Evolutionary conservation across 2,888 invertebrate species (phyloP), one percentile per base, ranked within the genome.

Genomic region (Hyles lineata): DNA sequence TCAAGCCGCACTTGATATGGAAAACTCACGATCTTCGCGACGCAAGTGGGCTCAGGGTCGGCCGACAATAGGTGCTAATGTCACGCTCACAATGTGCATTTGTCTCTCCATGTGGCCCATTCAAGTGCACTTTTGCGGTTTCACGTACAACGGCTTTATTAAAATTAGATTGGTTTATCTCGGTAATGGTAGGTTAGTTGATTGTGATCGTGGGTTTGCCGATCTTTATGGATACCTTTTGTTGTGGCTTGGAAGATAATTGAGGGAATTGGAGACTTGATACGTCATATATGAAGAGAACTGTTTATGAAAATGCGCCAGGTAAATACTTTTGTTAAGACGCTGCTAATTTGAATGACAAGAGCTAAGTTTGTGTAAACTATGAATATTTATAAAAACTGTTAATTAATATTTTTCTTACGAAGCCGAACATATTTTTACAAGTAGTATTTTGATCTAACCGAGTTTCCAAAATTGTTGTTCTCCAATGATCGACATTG

Each of bases 11-110:
- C 79, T 82, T 70, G 76, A 79, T 82, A 85, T 80, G 81, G 81
- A 75, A 70, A 74, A 67, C 73, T 82, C 85, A 84, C 83, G 83
- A 83, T 77, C 76, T 74, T 80, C 75, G 77, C 78, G 77, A 74
- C 75, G 77, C 78, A 77, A 74, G 75, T 15, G 23, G 80, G 84
- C 81, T 84, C 87, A 88, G 82, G 86, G 86, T 74, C 82, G 75
- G 29, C 73, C 74, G 74, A 89, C 85, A 89, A 89, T 87, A 82
- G 84, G 81, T 80, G 86, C 78, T 87, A 85, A 85, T 88, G 79
- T 79, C 78, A 74, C 74, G 74, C 76, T 79, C 79, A 82, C 82
- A 83, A 78, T 78, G 77, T 83, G 78, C 79, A 79, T 78, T 79
- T 81, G 79, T 81, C 75, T 78, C 72, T 75, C 73, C 70, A 74